phyloP scores from a whole-genome alignment of 2,797 vertebrate genomes.

The Molossus molossus region DNA sequence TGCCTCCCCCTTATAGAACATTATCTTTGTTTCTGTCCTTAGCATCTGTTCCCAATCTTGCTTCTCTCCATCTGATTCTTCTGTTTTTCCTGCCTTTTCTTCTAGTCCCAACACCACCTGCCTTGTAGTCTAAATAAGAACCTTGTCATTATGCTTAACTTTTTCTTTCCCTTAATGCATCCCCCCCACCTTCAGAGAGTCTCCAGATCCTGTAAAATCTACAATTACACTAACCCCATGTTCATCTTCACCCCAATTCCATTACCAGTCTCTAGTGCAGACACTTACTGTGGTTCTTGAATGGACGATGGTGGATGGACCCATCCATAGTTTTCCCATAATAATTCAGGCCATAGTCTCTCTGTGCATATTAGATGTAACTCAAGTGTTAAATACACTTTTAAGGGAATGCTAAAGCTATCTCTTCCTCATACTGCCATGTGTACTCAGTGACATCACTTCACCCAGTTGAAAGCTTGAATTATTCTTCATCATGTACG shows the following conservation, averaged over 20 bases:
- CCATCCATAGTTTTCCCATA: neutral
- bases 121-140: neutral
- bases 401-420: neutral
- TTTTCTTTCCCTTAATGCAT: neutral
- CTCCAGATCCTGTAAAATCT: neutral
- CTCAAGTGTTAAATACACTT: neutral
- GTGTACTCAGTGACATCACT: neutral
- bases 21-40: neutral
- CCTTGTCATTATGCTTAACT: neutral
- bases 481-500: fast-evolving
- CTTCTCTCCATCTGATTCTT: neutral
- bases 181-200: neutral
- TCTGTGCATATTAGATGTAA: neutral
- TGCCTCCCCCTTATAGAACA: neutral
- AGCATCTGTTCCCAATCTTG: neutral
- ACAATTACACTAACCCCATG: neutral
- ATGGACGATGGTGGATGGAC: too few relatives aligned
- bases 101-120: neutral
- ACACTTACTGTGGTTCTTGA: neutral
- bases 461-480: neutral
- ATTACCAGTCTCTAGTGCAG: neutral
- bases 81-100: neutral
- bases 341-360: neutral
- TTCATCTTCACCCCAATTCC: neutral
- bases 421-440: neutral